Conservation (phyloP, 37 sponge, comb jelly and placozoan genomes). For the Crambe crambe region DNA sequence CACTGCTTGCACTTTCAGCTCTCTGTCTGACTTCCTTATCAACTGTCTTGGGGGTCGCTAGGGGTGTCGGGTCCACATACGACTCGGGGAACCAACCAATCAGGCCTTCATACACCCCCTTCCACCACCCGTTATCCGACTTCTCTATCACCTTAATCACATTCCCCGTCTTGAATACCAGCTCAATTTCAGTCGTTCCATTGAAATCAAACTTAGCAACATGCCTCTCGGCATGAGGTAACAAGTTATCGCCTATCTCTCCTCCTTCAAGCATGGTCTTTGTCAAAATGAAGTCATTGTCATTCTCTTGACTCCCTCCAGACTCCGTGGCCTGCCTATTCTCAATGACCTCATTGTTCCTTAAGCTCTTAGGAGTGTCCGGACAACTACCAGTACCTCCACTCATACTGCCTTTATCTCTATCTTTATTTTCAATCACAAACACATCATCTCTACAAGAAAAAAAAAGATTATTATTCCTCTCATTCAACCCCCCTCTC, state of each 20-base stretch:
- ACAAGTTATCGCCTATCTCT: neutral
- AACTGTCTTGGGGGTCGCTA: neutral
- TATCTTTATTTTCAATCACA: neutral
- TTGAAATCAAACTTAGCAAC: slow-evolving; percentile 43
- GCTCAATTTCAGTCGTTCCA: slow-evolving; percentile 45
- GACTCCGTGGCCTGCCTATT: slow-evolving; percentile 8
- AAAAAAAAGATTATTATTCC: neutral
- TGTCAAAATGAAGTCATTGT: neutral
- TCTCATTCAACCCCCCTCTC: too few relatives aligned
- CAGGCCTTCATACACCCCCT: slow-evolving; percentile 45
- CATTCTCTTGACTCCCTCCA: neutral
- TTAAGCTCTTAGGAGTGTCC: slow-evolving; percentile 17
- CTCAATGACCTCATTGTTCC: slow-evolving; percentile 3
- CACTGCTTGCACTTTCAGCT: neutral
- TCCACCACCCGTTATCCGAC: slow-evolving; percentile 70
- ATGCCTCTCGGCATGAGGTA: slow-evolving; percentile 21
- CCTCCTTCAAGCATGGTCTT: neutral
- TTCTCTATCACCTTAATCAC: slow-evolving; percentile 66
- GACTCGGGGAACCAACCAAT: slow-evolving; percentile 77
- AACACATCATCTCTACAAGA: neutral
- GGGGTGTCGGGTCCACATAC: slow-evolving; percentile 33
- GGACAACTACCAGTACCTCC: slow-evolving; percentile 14
- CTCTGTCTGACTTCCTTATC: neutral
- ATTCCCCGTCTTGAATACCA: slow-evolving; percentile 52
- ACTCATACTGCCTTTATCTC: neutral